phyloP scores from a whole-genome alignment of 2,113 vertebrate genomes.

The Hymenochirus boettgeri region DNA sequence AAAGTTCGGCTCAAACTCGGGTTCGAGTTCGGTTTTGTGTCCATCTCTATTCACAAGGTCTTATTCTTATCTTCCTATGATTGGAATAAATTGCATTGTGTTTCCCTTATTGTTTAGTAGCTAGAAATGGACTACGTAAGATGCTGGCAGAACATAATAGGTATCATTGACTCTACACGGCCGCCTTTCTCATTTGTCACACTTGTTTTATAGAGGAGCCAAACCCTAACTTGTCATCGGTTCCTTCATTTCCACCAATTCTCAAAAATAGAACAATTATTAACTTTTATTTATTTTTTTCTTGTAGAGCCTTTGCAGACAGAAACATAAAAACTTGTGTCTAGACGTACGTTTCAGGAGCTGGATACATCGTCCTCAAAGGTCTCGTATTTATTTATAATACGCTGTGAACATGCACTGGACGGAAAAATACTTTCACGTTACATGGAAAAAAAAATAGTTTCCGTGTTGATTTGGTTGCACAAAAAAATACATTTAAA shows the following conservation, averaged over 20 bases:
- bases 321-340: slow-evolving; percentile 33
- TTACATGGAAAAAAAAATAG: slow-evolving; percentile 17
- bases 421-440: slow-evolving; percentile 11
- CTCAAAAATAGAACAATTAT: slow-evolving; percentile 19
- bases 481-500: not conserved
- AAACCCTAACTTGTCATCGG: slow-evolving; percentile 9
- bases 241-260: slow-evolving; percentile 20
- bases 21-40: too few relatives aligned
- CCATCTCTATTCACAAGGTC: too few relatives aligned
- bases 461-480: slow-evolving; percentile 11
- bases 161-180: not conserved
- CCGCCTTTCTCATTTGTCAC: not conserved
- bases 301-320: slow-evolving; percentile 19
- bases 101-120: too few relatives aligned
- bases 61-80: too few relatives aligned
- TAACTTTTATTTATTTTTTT: slow-evolving; percentile 20
- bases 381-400: slow-evolving; percentile 18
- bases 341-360: slow-evolving; percentile 31
- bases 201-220: not conserved
- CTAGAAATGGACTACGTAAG: too few relatives aligned
- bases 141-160: too few relatives aligned
- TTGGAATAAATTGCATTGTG: too few relatives aligned
- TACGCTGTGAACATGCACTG: slow-evolving; percentile 18
- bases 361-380: slow-evolving; percentile 15
- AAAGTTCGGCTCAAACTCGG: too few relatives aligned